Base-by-base conservation (phyloP, 2,113 vertebrate genomes). In the Pipa parva region DNA sequence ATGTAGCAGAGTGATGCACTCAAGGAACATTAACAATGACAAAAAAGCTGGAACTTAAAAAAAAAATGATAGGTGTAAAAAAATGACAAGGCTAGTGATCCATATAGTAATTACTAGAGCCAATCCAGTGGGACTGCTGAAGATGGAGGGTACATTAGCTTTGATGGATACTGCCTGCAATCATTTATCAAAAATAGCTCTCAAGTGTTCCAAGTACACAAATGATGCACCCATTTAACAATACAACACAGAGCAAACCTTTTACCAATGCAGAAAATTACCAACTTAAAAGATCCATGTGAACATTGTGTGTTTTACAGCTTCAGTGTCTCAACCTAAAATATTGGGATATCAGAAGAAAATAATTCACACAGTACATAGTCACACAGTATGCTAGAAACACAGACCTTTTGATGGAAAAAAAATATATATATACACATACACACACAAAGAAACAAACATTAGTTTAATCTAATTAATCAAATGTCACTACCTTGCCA, bases 21-120 rank as follows among this genome's bases (percentile, higher is more conserved):
- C n/a, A 46, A 46, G 22, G 9, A 20, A 29, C 31, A 27, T 24
- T 5, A 49, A 15, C 26, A 20, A 25, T 5, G 15, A 28, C 18
- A 39, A 59, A 52, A 24, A 24, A 58, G 28, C 18, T 55, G 45
- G 28, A 3, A 20, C 39, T 24, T 17, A 13, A 20, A 7, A 31
- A 13, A 20, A 7, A 31, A 48, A 64, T 33, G 62, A 52, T 50
- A 26, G 57, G 65, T 88, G 88, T 81, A 89, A 87, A 80, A n/a
- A 86, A 82, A 78, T 75, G 78, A 85, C 85, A 87, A 88, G 61
- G 88, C 84, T n/a, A 24, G 39, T n/a, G 54, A 37, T 46, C 58
- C 49, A 31, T 46, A 45, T 17, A 45, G 33, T 25, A 70, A 70
- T 70, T 70, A 70, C 57, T 29, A 33, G 25, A 45, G 48, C 57